phyloP scores from a whole-genome alignment of 2,113 vertebrate genomes.

The Forbesichthys papilliferus region DNA sequence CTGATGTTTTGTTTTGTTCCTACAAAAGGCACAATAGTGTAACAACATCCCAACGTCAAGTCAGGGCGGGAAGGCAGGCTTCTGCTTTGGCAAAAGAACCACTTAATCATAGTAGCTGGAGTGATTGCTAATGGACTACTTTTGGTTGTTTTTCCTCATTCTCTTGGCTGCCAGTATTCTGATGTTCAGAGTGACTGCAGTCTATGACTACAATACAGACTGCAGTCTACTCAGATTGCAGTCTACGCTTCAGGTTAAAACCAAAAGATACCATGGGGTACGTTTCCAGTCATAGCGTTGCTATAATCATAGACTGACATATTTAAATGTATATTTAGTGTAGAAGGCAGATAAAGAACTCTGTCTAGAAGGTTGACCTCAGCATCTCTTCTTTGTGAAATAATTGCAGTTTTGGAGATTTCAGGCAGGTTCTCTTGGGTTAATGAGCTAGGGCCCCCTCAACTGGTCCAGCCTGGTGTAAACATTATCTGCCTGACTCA shows the following conservation, averaged over 20 bases:
- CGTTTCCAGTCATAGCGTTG: constrained; percentile 25
- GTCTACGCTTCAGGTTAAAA: constrained; percentile 19
- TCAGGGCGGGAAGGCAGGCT: constrained; percentile 53
- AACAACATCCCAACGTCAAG: constrained; percentile 49
- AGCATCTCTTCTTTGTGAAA: neutral
- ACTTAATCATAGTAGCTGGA: constrained; percentile 41
- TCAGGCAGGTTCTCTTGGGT: neutral
- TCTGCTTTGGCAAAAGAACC: constrained; percentile 68
- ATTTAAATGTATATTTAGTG: no score
- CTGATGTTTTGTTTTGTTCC: constrained; percentile 49
- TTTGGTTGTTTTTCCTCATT: constrained; percentile 40
- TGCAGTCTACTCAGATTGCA: constrained; percentile 25
- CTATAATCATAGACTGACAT: constrained; percentile 14
- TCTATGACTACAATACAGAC: neutral
- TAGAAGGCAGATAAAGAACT: constrained; percentile 3
- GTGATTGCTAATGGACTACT: constrained; percentile 44
- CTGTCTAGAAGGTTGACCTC: constrained; percentile 7
- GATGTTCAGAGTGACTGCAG: constrained; percentile 34
- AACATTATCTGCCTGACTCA: constrained; percentile 83
- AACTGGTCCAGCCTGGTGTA: constrained; percentile 85
- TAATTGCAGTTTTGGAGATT: constrained; percentile 1
- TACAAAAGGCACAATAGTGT: constrained; percentile 63
- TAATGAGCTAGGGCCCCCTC: constrained; percentile 77
- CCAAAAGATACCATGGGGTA: constrained; percentile 12
- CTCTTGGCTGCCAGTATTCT: constrained; percentile 19